Conservation (phyloP, 2,797 vertebrate genomes). For the Catharus ustulatus region DNA sequence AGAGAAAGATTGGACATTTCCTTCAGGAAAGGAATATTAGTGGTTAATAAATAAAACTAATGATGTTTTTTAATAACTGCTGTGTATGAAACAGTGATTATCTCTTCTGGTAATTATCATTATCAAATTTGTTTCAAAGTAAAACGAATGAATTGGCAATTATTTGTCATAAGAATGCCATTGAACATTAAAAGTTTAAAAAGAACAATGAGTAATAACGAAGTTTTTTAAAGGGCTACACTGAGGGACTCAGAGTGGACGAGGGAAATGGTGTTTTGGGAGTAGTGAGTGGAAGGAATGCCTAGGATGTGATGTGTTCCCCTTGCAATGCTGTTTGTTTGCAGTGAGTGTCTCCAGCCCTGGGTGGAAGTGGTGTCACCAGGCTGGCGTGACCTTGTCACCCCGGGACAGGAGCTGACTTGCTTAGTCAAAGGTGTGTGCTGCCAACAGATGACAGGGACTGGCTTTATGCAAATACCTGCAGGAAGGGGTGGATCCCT, state of each 20-base stretch:
- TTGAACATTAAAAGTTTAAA: background rate
- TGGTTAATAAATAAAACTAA: background rate
- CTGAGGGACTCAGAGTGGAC: background rate
- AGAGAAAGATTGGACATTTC: background rate
- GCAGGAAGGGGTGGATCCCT: conserved; percentile 22
- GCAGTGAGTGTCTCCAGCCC: background rate
- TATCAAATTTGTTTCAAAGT: background rate
- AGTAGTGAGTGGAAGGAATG: background rate
- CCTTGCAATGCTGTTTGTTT: background rate
- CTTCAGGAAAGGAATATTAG: background rate
- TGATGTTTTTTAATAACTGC: background rate
- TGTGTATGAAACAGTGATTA: background rate
- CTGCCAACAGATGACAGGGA: background rate
- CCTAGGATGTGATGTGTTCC: background rate
- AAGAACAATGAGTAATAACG: background rate
- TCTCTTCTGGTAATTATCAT: background rate
- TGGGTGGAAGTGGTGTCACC: conserved; percentile 11
- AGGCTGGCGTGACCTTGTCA: background rate
- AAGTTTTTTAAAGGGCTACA: background rate
- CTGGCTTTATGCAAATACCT: conserved; percentile 50
- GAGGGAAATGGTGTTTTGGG: background rate
- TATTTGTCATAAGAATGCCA: background rate
- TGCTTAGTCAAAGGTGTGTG: background rate
- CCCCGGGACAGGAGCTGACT: background rate
- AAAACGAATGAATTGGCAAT: background rate